phyloP scores from a whole-genome alignment of 2,797 vertebrate species.

The Sebastes diaconus region DNA sequence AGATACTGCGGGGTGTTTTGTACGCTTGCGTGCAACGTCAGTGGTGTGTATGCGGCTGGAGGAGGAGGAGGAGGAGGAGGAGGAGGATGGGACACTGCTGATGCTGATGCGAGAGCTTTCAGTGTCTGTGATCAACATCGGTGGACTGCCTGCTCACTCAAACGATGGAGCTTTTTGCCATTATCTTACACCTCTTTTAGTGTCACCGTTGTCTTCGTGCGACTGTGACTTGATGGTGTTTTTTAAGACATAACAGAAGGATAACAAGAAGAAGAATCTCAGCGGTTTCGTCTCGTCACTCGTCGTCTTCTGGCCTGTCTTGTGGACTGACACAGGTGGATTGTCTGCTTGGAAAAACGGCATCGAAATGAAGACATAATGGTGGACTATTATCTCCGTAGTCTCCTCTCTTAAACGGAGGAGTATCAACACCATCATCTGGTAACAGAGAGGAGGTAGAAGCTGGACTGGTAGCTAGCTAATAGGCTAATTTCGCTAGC shows the following conservation, averaged over 20 bases:
- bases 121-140: conserved; percentile 63
- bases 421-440: fast-evolving
- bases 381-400: background rate
- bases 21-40: conserved; percentile 82
- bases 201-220: background rate
- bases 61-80: conserved; percentile 57
- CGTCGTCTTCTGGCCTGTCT: conserved; percentile 61
- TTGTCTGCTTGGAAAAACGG: conserved; percentile 47
- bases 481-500: conserved; percentile 78
- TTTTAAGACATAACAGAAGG: background rate
- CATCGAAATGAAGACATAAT: conserved; percentile 33
- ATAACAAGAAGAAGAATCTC: background rate
- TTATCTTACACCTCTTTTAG: background rate
- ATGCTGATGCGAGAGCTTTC: conserved; percentile 82
- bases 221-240: background rate
- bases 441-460: background rate
- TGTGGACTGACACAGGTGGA: conserved; percentile 76
- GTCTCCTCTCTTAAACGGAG: fast-evolving
- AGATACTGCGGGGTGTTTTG: conserved; percentile 73
- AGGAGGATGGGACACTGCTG: conserved; percentile 70
- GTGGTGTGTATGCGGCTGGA: conserved; percentile 74
- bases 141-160: background rate
- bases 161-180: conserved; percentile 14
- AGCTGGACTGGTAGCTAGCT: conserved; percentile 55
- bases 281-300: conserved; percentile 49